These are phyloP conservation scores for Brachirus orientalis DNA, from an alignment of 2,113 vertebrate genomes.

Conservation along the genomic window DNA sequence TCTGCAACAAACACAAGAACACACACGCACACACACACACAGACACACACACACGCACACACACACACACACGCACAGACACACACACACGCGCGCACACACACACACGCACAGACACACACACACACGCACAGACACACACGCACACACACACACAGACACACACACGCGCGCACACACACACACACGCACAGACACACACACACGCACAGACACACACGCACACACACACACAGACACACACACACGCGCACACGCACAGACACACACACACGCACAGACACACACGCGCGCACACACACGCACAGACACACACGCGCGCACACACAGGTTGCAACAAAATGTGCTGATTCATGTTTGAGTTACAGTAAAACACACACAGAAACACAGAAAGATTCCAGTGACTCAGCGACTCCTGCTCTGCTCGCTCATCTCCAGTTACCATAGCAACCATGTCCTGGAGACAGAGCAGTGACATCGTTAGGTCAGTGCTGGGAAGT, in stretches of 20 bases:
- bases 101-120: too few species aligned
- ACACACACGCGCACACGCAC: not conserved
- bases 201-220: too few species aligned
- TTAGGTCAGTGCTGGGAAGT: conserved; percentile 1
- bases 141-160: too few species aligned
- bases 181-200: too few species aligned
- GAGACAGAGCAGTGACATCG: conserved; percentile 76
- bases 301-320: not conserved
- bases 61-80: too few species aligned
- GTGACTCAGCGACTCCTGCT: conserved; percentile 55
- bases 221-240: too few species aligned
- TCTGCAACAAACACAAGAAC: too few species aligned
- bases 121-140: too few species aligned
- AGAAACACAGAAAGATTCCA: not conserved
- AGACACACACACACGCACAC: too few species aligned
- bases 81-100: too few species aligned
- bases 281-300: not conserved
- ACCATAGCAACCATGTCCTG: conserved; percentile 79
- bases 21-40: too few species aligned
- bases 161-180: too few species aligned
- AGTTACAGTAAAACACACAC: conserved; percentile 15
- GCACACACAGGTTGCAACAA: not conserved
- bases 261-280: not conserved
- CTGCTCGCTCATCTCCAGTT: conserved; percentile 68
- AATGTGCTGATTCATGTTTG: conserved; percentile 11